Percentiles rank a stretch among this genome's conserved stretches.
Evolutionary conservation across 2,797 vertebrate genomes (phyloP).

Genomic region (Sternarchorhynchus goeldii): DNA sequence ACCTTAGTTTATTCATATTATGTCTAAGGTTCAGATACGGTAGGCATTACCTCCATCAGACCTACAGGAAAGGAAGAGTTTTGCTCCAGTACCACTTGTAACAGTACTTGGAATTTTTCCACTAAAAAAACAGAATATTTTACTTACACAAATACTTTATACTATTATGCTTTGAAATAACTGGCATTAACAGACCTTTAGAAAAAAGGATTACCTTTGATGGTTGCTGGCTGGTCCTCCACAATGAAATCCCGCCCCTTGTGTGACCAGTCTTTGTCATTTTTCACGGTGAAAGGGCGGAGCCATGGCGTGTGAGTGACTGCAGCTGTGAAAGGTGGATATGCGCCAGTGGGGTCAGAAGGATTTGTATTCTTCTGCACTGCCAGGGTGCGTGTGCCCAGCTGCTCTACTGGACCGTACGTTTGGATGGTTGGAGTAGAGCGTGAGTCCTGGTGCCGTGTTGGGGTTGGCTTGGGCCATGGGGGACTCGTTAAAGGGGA

Average conservation of each 20-base stretch:
- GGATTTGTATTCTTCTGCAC: slow-evolving; percentile 26
- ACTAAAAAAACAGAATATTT: slow-evolving; percentile 59
- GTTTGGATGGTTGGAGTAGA: not conserved
- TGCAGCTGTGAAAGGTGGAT: not conserved
- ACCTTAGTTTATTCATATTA: not conserved
- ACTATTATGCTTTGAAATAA: too few species aligned
- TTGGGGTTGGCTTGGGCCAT: not conserved
- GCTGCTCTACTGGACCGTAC: slow-evolving; percentile 10
- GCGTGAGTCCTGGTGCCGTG: not conserved
- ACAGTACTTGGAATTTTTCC: slow-evolving; percentile 71
- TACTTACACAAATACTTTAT: not conserved
- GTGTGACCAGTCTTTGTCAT: slow-evolving; percentile 32
- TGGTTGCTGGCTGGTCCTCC: slow-evolving; percentile 66
- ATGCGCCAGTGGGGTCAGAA: slow-evolving; percentile 24
- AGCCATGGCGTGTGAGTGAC: slow-evolving; percentile 1
- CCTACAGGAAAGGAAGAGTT: slow-evolving; percentile 40
- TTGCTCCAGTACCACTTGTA: slow-evolving; percentile 73
- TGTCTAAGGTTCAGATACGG: not conserved
- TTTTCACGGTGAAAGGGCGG: slow-evolving; percentile 10
- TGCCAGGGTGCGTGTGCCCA: slow-evolving; percentile 11
- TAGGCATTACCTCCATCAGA: slow-evolving; percentile 62
- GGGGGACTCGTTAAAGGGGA: too few species aligned
- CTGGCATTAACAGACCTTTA: slow-evolving; percentile 7
- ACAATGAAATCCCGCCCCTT: slow-evolving; percentile 66
- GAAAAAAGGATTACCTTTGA: slow-evolving; percentile 65